These are phyloP conservation scores for Ondatra zibethicus DNA, from an alignment of 2,113 vertebrate genomes.

Conservation along the genomic window DNA sequence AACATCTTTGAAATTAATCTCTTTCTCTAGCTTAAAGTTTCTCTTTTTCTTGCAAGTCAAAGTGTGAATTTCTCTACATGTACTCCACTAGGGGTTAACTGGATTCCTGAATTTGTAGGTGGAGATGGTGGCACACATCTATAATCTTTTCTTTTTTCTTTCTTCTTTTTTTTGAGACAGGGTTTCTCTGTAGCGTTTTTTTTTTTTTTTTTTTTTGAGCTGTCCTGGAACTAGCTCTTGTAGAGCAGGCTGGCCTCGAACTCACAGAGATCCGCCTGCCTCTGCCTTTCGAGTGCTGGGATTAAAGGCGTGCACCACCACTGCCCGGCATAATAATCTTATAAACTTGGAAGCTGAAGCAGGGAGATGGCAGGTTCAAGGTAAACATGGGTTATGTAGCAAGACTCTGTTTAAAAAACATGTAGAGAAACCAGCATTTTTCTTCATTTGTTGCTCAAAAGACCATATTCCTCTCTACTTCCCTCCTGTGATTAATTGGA, in stretches of 20 bases:
- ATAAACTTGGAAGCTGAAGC: neutral
- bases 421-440: neutral
- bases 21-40: constrained; percentile 1
- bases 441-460: neutral
- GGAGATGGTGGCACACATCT: neutral
- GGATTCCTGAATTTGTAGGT: neutral
- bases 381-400: neutral
- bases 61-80: neutral
- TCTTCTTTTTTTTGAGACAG: too few relatives aligned
- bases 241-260: too few relatives aligned
- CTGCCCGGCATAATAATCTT: too few relatives aligned
- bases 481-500: neutral
- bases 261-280: too few relatives aligned
- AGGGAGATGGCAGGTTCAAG: neutral
- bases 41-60: neutral
- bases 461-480: neutral
- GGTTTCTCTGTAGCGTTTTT: too few relatives aligned
- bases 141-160: too few relatives aligned
- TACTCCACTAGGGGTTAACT: neutral
- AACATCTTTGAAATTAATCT: neutral
- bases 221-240: too few relatives aligned
- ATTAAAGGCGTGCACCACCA: too few relatives aligned
- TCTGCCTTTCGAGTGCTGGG: too few relatives aligned
- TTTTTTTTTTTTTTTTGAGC: too few relatives aligned
- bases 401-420: neutral